These are phyloP conservation scores for Electrophaes corylata DNA, from an alignment of 2,888 invertebrate species.

Conservation along the genomic window DNA sequence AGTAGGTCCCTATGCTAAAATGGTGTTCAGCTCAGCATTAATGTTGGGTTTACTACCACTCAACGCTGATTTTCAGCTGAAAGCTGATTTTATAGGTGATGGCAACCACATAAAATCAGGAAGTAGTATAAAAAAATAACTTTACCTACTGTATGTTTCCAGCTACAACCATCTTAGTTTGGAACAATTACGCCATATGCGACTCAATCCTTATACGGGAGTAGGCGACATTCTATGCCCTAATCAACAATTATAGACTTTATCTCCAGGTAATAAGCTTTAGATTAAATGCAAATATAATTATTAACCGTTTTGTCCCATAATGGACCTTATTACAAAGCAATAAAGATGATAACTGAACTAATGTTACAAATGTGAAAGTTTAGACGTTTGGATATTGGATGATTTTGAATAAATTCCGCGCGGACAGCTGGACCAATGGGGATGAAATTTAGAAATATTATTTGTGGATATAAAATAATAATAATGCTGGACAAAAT, in stretches of 20 bases:
- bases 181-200: conserved; percentile 54
- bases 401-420: background rate
- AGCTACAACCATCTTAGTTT: conserved; percentile 38
- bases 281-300: conserved; percentile 9
- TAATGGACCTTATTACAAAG: conserved; percentile 9
- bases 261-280: conserved; percentile 24
- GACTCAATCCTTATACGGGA: conserved; percentile 39
- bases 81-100: too few relatives aligned
- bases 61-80: too few relatives aligned
- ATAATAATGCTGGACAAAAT: too few relatives aligned
- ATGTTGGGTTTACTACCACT: too few relatives aligned
- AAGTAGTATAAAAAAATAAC: too few relatives aligned
- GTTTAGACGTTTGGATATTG: background rate
- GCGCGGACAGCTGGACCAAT: background rate
- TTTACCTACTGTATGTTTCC: conserved; percentile 37
- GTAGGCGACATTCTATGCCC: conserved; percentile 41
- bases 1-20: too few relatives aligned
- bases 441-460: background rate
- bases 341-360: conserved; percentile 8
- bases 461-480: too few relatives aligned
- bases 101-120: too few relatives aligned
- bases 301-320: background rate
- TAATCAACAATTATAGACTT: conserved; percentile 30
- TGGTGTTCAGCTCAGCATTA: too few relatives aligned
- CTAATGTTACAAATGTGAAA: background rate